Evolutionary conservation across 2,797 vertebrate species (phyloP).

Genomic region (Champsocephalus esox): DNA sequence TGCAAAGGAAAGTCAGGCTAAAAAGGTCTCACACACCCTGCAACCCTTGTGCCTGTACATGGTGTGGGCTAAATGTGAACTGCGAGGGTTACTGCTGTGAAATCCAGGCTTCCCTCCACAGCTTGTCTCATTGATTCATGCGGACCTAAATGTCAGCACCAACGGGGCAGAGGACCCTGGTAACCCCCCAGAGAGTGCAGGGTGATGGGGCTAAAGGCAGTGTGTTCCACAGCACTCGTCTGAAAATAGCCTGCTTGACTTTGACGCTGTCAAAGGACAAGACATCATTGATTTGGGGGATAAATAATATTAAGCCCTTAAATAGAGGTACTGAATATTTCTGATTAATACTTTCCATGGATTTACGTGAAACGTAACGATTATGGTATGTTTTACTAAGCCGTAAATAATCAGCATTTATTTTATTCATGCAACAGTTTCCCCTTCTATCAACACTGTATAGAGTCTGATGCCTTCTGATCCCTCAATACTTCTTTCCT

Average conservation of each 20-base stretch:
- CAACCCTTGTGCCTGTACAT: conserved; percentile 24
- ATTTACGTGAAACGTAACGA: conserved; percentile 34
- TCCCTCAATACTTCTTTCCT: conserved; percentile 23
- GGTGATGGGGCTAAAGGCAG: conserved; percentile 67
- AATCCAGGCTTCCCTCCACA: conserved; percentile 60
- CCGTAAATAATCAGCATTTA: conserved; percentile 20
- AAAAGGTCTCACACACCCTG: conserved; percentile 28
- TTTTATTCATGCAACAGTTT: conserved; percentile 16
- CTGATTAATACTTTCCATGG: background rate
- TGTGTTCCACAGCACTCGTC: conserved; percentile 43
- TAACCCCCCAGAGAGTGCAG: conserved; percentile 56
- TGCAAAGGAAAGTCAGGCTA: conserved; percentile 8
- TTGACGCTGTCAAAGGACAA: conserved; percentile 41
- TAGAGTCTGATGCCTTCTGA: conserved; percentile 19
- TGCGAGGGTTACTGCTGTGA: conserved; percentile 43
- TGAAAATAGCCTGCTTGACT: conserved; percentile 63
- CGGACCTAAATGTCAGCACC: conserved; percentile 83
- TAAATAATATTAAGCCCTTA: conserved; percentile 12
- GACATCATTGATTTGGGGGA: conserved; percentile 41
- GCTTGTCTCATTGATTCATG: conserved; percentile 83
- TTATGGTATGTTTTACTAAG: conserved; percentile 11
- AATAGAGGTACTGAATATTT: conserved; percentile 16
- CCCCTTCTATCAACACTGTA: background rate
- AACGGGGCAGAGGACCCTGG: conserved; percentile 69
- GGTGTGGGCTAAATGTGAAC: conserved; percentile 62